Conservation (phyloP, 1,140 invertebrate species). For the Sesamia nonagrioides region DNA sequence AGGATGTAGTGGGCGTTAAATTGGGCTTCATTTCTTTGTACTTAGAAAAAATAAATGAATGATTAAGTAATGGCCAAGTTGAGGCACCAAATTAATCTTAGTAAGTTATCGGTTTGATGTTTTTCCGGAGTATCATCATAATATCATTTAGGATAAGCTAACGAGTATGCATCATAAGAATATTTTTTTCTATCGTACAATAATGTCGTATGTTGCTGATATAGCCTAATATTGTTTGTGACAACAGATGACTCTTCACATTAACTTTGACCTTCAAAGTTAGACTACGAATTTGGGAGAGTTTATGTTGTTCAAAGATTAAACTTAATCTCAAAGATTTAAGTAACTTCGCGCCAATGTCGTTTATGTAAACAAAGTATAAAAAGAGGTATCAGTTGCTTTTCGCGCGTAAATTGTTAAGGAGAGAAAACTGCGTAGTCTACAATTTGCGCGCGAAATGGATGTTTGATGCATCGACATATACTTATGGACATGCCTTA, state of each 20-base stretch:
- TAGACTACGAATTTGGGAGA: background rate
- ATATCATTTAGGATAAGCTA: background rate
- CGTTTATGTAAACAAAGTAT: slow-evolving; percentile 17
- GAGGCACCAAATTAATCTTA: background rate
- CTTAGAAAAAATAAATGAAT: background rate
- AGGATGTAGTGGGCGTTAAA: background rate
- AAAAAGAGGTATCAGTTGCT: background rate
- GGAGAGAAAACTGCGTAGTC: background rate
- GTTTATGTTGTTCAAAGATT: slow-evolving; percentile 10
- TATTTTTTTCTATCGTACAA: background rate
- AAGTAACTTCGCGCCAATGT: slow-evolving; percentile 13
- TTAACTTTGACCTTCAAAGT: slow-evolving; percentile 1
- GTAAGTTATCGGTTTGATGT: background rate
- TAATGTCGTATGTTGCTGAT: background rate
- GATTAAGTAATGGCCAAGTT: background rate
- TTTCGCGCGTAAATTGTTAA: slow-evolving; percentile 5
- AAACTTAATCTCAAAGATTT: slow-evolving; percentile 14
- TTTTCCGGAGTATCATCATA: background rate
- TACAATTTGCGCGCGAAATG: slow-evolving; percentile 4
- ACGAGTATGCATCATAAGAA: too few relatives aligned
- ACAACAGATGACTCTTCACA: background rate
- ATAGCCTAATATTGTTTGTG: background rate
- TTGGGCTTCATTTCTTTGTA: background rate
- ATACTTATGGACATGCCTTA: too few relatives aligned
- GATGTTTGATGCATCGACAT: too few relatives aligned